phyloP scores from a whole-genome alignment of 2,113 vertebrate species.

The Falcunculus frontatus region DNA sequence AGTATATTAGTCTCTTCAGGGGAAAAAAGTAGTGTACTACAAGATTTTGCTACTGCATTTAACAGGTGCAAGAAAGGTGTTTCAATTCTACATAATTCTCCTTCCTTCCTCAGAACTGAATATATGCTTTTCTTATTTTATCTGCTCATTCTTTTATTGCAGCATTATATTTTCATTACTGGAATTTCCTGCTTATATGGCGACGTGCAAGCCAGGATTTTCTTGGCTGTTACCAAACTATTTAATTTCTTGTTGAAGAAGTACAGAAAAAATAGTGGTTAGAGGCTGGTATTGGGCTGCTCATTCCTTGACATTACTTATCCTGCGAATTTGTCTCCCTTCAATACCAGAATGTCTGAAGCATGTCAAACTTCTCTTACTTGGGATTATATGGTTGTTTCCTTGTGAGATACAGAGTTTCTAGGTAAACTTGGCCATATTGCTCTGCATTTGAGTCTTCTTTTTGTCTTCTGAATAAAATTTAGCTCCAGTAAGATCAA shows the following conservation, averaged over 20 bases:
- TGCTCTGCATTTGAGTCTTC: background rate
- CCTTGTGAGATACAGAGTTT: background rate
- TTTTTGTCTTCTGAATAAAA: background rate
- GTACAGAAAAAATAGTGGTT: background rate
- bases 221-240: conserved; percentile 22
- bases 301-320: background rate
- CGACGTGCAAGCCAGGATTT: background rate
- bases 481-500: background rate
- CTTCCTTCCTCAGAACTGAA: background rate
- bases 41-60: background rate
- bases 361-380: background rate
- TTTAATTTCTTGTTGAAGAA: background rate
- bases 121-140: background rate
- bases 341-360: background rate
- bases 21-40: background rate
- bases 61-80: background rate
- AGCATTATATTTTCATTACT: conserved; percentile 8
- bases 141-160: background rate
- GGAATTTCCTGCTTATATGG: conserved; percentile 26
- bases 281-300: background rate
- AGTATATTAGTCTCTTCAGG: background rate
- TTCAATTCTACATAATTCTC: background rate
- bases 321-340: background rate
- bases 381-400: background rate
- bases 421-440: background rate